These are phyloP conservation scores for Drosophila parvula DNA, from an alignment of 1,140 invertebrate genomes.

Conservation along the genomic window DNA sequence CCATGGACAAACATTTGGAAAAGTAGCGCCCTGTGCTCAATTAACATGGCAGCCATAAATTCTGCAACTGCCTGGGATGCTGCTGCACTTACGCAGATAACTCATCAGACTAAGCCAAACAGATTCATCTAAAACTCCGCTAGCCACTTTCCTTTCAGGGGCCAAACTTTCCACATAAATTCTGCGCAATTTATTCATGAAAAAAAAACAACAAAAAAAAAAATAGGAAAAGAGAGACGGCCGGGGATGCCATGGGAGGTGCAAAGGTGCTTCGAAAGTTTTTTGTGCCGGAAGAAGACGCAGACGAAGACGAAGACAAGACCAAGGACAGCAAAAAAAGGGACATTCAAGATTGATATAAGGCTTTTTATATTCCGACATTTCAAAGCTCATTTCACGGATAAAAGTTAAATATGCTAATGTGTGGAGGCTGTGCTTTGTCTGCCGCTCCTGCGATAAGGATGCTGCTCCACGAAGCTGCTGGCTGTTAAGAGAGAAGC, in stretches of 20 bases:
- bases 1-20: conserved; percentile 31
- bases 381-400: conserved; percentile 70
- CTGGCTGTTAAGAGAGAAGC: conserved; percentile 9
- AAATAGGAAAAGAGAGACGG: conserved; percentile 3
- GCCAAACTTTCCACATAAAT: conserved; percentile 78
- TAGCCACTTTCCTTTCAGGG: conserved; percentile 75
- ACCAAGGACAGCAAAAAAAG: conserved; percentile 38
- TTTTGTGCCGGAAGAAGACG: conserved; percentile 26
- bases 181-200: conserved; percentile 81
- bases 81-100: conserved; percentile 76
- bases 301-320: conserved; percentile 10
- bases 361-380: conserved; percentile 80
- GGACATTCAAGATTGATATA: conserved; percentile 78
- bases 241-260: conserved; percentile 32
- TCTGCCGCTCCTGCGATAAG: conserved; percentile 35
- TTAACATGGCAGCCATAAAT: conserved; percentile 79
- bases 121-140: conserved; percentile 81
- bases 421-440: conserved; percentile 53
- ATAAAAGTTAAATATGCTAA: conserved; percentile 80
- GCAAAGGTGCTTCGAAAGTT: conserved; percentile 68
- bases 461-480: not conserved
- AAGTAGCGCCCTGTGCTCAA: conserved; percentile 68
- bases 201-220: conserved; percentile 44
- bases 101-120: conserved; percentile 82
- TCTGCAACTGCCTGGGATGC: conserved; percentile 49